Percentiles rank a stretch among this genome's conserved stretches.
phyloP scores from a whole-genome alignment of 2,888 invertebrate genomes.

The Calameuta pallipes region DNA sequence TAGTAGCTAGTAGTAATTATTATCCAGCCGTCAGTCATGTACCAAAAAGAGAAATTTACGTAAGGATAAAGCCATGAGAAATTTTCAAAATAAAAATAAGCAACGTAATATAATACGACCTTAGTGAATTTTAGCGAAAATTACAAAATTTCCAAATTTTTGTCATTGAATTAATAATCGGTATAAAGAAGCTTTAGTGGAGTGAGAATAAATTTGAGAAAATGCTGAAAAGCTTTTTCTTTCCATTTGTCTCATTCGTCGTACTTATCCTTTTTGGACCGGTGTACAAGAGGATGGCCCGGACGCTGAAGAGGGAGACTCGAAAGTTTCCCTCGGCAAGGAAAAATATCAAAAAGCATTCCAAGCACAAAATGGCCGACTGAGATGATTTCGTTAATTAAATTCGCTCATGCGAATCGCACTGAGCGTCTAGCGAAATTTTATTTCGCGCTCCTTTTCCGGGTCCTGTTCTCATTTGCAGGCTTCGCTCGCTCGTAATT shows the following conservation, averaged over 20 bases:
- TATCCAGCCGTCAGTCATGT: not conserved
- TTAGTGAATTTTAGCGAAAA: no score
- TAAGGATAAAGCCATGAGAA: not conserved
- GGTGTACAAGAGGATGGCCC: not conserved
- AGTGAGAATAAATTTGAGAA: not conserved
- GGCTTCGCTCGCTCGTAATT: conserved; percentile 19
- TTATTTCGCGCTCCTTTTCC: conserved; percentile 22
- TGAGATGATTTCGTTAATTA: conserved; percentile 29
- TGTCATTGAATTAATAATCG: not conserved
- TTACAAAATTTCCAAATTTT: no score
- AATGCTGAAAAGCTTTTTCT: not conserved
- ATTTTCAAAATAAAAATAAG: not conserved
- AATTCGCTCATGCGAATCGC: conserved; percentile 32
- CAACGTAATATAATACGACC: no score
- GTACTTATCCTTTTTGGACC: conserved; percentile 27
- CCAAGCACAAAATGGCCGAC: not conserved
- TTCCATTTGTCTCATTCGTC: not conserved
- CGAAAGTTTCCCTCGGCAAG: not conserved
- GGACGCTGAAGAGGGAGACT: not conserved
- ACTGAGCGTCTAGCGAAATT: conserved; percentile 23
- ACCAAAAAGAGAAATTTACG: not conserved
- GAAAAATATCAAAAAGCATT: not conserved
- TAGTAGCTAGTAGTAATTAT: not conserved
- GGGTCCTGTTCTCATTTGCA: conserved; percentile 17
- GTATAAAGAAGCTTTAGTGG: not conserved